phyloP scores from a whole-genome alignment of 1,140 invertebrate genomes.

The Nasonia longicornis region DNA sequence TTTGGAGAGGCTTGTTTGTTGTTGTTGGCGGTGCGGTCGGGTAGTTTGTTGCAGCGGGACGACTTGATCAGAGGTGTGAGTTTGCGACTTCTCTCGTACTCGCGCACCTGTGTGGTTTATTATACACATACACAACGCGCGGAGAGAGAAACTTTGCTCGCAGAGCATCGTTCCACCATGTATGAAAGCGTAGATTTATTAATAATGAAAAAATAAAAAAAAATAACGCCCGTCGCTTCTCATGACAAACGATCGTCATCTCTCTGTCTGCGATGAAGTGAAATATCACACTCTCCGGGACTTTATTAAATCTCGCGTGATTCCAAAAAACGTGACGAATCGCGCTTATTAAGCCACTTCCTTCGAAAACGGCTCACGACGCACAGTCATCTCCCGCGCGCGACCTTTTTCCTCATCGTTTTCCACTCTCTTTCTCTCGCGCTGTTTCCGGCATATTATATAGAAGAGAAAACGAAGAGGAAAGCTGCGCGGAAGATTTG shows the following conservation, averaged over 20 bases:
- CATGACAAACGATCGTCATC: constrained; percentile 1
- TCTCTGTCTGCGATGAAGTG: not conserved
- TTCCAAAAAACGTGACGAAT: not conserved
- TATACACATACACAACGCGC: too few relatives aligned
- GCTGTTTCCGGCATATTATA: not conserved
- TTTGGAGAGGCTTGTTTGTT: not conserved
- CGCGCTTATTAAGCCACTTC: constrained; percentile 5
- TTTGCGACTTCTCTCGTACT: too few relatives aligned
- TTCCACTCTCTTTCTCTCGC: not conserved
- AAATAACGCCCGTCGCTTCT: not conserved
- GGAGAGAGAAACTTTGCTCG: not conserved
- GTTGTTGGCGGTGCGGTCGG: not conserved
- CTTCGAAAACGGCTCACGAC: not conserved
- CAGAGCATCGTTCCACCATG: too few relatives aligned
- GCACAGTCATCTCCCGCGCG: not conserved
- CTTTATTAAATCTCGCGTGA: not conserved
- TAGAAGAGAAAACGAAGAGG: not conserved
- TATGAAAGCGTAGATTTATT: not conserved
- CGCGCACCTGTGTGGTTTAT: too few relatives aligned
- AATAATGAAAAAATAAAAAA: too few relatives aligned
- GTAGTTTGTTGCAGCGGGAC: not conserved
- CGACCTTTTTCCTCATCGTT: not conserved
- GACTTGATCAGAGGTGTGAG: not conserved
- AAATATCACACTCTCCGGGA: too few relatives aligned
- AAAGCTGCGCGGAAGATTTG: not conserved